Base-by-base conservation (phyloP, 92 coral and sea anemone genomes). In the Siderastrea siderea region DNA sequence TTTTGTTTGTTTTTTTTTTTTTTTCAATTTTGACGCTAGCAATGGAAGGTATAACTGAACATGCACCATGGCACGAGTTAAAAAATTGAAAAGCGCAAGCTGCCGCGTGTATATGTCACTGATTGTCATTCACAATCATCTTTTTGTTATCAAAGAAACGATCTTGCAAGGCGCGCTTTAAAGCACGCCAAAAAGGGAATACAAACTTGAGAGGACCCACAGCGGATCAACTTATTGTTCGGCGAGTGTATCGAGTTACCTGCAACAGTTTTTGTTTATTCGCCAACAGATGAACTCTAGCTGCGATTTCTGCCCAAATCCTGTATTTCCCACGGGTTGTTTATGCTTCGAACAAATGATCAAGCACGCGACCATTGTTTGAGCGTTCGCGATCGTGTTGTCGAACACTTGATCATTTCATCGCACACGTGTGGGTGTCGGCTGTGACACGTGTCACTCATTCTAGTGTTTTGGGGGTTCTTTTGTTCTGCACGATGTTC, bases 281-380 rank as follows among this genome's bases (percentile, higher is more conserved):
- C 47, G 19, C 26, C 3, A 38, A 16, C 54, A 47, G 38, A 47
- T 8, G 69, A 69, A 10, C 16, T 49, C 81, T 26, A 17, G 78
- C 80, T 50, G 63, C 52, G 86, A 67, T 53, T 65, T 80, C 10
- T 9, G 45, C 47, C 66, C 68, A 82, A 48, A 57, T 60, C 62
- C 17, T 54, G 63, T 62, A 52, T 84, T 84, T 84, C 87, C 87
- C 87, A 84, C 81, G 87, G 87, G 51, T 63, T 74, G 81, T 84
- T 84, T 63, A 74, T 11, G 2, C 74, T 52, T 73, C 52, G 51
- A 50, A 61, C 79, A 84, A 84, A 49, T 47, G 74, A 84, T n/a
- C 80, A 65, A 62, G 52, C 87, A 62, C 87, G 87, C 80, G 87
- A 84, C 80, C 81, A 84, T 74, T 63, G 74, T 84, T 73, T 43